phyloP scores from a whole-genome alignment of 1,140 invertebrate genomes.

The Zaprionus vittiger region DNA sequence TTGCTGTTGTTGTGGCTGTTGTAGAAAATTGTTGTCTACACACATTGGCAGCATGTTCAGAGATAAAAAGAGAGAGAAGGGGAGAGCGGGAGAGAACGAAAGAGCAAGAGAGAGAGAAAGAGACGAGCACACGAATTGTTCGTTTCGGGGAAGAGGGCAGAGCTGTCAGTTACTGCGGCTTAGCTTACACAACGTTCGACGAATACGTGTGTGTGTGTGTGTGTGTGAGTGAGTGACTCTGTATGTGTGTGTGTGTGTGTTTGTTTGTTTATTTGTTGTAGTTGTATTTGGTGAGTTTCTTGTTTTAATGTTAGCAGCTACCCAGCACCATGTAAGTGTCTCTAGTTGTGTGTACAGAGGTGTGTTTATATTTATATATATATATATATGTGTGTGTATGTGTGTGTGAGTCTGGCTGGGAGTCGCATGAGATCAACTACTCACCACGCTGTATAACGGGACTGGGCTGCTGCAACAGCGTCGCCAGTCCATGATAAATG shows the following conservation, averaged over 20 bases:
- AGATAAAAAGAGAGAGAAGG: slow-evolving; percentile 17
- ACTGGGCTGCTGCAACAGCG: slow-evolving; percentile 95
- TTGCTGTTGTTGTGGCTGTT: slow-evolving; percentile 40
- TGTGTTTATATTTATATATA: slow-evolving; percentile 9
- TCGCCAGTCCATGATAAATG: slow-evolving; percentile 97
- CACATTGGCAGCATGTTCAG: slow-evolving; percentile 39
- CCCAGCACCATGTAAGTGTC: slow-evolving; percentile 56
- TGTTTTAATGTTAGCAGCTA: slow-evolving; percentile 59
- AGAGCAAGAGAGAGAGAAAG: not conserved
- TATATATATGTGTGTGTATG: slow-evolving; percentile 26
- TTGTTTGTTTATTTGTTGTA: slow-evolving; percentile 9
- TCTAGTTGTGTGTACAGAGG: slow-evolving; percentile 36
- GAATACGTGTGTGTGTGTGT: slow-evolving; percentile 29
- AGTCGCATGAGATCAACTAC: slow-evolving; percentile 51
- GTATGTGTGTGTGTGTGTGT: slow-evolving; percentile 37
- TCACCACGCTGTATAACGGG: slow-evolving; percentile 93
- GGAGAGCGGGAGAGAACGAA: not conserved
- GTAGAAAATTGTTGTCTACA: slow-evolving; percentile 47
- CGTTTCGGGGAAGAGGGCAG: slow-evolving; percentile 33
- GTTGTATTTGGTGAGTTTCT: slow-evolving; percentile 14
- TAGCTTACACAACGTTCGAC: slow-evolving; percentile 64
- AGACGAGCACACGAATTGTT: slow-evolving; percentile 6
- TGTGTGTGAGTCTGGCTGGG: slow-evolving; percentile 41
- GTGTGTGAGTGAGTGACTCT: slow-evolving; percentile 19
- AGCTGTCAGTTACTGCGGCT: slow-evolving; percentile 56